phyloP scores from a whole-genome alignment of 2,797 vertebrate species.

The Podargus strigoides region DNA sequence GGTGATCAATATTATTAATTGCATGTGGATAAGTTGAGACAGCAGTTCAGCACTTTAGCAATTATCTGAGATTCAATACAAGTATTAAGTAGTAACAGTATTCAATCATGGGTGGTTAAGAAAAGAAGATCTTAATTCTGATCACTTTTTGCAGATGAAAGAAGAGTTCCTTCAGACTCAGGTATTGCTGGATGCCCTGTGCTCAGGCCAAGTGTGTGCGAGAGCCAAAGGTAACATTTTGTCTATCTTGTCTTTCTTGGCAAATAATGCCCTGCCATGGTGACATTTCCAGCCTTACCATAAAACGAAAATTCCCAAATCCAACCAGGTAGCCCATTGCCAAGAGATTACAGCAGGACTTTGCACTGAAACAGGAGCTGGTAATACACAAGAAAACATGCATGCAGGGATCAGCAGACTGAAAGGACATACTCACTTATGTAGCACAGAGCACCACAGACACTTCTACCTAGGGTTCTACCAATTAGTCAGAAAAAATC shows the following conservation, averaged over 20 bases:
- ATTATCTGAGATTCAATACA: constrained; percentile 8
- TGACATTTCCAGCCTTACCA: neutral
- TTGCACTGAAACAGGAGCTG: neutral
- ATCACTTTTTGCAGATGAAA: neutral
- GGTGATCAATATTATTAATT: constrained; percentile 48
- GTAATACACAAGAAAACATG: neutral
- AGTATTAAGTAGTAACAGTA: constrained; percentile 3
- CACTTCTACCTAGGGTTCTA: neutral
- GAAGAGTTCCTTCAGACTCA: neutral
- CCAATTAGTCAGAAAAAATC: neutral
- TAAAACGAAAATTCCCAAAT: neutral
- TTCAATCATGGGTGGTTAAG: neutral
- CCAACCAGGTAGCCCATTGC: neutral
- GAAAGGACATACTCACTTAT: neutral
- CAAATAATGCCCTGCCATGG: neutral
- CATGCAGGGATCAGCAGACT: neutral
- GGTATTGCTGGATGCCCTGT: neutral
- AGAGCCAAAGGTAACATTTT: neutral
- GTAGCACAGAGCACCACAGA: neutral
- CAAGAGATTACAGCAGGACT: neutral
- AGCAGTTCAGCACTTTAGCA: neutral
- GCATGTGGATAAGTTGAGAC: neutral
- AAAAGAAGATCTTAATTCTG: neutral
- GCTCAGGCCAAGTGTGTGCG: neutral
- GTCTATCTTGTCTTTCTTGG: neutral